Base-by-base conservation (phyloP, 2,888 invertebrate genomes). In the Rhagium mordax region DNA sequence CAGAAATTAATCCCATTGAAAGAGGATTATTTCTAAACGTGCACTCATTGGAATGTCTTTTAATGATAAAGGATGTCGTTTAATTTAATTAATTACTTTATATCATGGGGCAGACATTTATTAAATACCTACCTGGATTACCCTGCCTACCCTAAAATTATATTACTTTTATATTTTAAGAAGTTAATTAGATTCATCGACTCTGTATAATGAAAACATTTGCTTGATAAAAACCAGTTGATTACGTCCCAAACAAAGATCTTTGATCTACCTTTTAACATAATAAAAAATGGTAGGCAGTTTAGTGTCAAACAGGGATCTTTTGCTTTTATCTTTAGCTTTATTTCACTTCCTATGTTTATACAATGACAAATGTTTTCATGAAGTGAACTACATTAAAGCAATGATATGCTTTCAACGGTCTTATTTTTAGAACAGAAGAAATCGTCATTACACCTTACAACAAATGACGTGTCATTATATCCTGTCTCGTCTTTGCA, bases 331-430 rank as follows among this genome's bases (percentile, higher is more conserved):
- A 41, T 47, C 41, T 47, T 62, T 6, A 24, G 48, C 21, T n/a
- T 48, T 48, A 47, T 62, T 55, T 15, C 55, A 55, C 20, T 48
- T 47, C n/a, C 47, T 62, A 20, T 62, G 21, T 62, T 62, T 62
- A 62, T 15, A 21, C 20, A 47, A 24, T 47, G 61, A 48, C 47
- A 24, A 62, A 62, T 41, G 60, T 41, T 33, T 41, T 62, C 21
- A 21, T 41, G 21, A 62, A 62, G 48, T 47, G 41, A 62, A 62
- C 61, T 24, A 20, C 61, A 62, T 62, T 62, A 62, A 47, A 62
- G 47, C n/a, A 15, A 21, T 47, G 47, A 62, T 48, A 47, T 24
- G n/a, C 61, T 47, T 62, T 62, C 61, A 48, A 13, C 47, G 21
- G 24, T 48, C n/a, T 62, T 62, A 62, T 62, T 62, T 62, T 62